These are phyloP conservation scores for Lithophane socia DNA, from an alignment of 2,888 invertebrate genomes.

Conservation along the genomic window DNA sequence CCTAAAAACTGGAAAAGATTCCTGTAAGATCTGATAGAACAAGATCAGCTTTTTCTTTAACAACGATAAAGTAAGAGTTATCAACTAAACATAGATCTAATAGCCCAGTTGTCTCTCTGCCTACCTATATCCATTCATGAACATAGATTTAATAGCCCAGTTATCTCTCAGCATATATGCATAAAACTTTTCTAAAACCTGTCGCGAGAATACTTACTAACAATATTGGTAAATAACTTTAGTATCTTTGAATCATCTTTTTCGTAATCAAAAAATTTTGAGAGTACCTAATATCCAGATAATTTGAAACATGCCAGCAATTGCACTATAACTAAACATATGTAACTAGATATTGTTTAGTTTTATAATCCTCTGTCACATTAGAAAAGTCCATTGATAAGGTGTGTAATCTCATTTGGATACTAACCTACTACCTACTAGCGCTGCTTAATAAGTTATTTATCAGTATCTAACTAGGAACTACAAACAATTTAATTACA, in stretches of 20 bases:
- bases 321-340: too few relatives aligned
- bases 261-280: too few relatives aligned
- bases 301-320: too few relatives aligned
- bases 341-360: too few relatives aligned
- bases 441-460: not conserved
- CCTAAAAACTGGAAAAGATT: not conserved
- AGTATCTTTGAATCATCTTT: too few relatives aligned
- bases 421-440: not conserved
- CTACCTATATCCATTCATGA: too few relatives aligned
- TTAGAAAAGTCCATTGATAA: not conserved
- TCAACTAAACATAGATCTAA: too few relatives aligned
- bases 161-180: not conserved
- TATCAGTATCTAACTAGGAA: not conserved
- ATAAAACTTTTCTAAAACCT: not conserved
- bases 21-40: not conserved
- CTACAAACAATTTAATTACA: not conserved
- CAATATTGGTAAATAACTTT: too few relatives aligned
- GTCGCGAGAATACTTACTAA: not conserved
- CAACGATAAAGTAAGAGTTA: not conserved
- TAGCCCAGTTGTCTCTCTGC: not conserved
- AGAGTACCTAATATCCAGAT: too few relatives aligned
- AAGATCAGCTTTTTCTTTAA: not conserved
- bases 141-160: not conserved
- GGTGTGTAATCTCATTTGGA: not conserved
- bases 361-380: not conserved